Evolutionary conservation across 2,113 vertebrate genomes (phyloP).

Genomic region (Gambusia affinis): DNA sequence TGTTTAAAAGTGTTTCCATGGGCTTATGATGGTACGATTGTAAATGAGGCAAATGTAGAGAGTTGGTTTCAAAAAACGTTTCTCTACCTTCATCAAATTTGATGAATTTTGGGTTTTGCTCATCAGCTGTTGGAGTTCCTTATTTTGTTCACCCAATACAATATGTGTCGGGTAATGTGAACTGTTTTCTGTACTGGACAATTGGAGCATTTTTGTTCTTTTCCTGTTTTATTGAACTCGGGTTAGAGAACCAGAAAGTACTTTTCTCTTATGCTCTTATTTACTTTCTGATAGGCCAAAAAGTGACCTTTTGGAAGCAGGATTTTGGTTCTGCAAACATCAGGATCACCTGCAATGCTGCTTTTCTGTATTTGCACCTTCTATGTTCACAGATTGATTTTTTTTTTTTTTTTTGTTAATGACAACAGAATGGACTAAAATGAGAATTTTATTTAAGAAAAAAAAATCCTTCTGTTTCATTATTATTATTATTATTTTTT

Average conservation of each 20-base stretch:
- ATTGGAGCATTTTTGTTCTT: neutral
- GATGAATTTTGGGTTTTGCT: neutral
- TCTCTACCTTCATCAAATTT: neutral
- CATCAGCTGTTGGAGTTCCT: neutral
- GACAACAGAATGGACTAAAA: neutral
- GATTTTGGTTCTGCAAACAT: conserved; percentile 11
- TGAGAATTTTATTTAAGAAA: neutral
- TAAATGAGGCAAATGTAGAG: conserved; percentile 4
- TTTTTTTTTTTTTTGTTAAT: conserved; percentile 1
- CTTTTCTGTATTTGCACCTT: conserved; percentile 43
- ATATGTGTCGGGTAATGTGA: conserved; percentile 21
- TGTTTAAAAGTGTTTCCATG: neutral
- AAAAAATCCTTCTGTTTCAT: neutral
- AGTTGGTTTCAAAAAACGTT: neutral
- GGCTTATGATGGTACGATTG: conserved; percentile 38
- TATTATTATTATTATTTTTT: neutral
- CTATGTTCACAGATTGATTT: conserved; percentile 1
- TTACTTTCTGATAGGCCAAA: conserved; percentile 29
- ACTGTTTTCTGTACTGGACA: conserved; percentile 13
- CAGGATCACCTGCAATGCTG: conserved; percentile 12
- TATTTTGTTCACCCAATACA: conserved; percentile 6
- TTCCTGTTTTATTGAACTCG: neutral
- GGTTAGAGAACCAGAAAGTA: neutral
- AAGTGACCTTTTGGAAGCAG: conserved; percentile 49
- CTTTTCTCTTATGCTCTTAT: conserved; percentile 14